Evolutionary conservation across 2,888 invertebrate species (phyloP), one percentile per base, ranked within the genome.

Genomic region (Hyposoter dolosus): DNA sequence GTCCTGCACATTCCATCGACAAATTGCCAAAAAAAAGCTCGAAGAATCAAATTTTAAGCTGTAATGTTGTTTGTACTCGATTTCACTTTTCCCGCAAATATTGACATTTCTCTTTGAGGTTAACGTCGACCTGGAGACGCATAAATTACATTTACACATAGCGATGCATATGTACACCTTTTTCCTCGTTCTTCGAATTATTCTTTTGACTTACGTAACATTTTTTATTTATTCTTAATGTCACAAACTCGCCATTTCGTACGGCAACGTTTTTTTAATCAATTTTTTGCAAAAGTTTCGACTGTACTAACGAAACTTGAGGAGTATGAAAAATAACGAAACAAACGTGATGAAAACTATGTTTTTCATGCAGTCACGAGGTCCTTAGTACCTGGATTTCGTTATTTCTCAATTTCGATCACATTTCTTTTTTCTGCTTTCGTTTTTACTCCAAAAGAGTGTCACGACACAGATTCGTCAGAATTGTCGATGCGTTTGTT

Each of bases 401-500:
- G 35, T 40, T 7, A 10, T 40, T 40, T 40, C 10, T 40, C 10
- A 40, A 40, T 40, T 40, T 0, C 40, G 40, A 40, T 40, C 1
- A 10, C 7, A 10, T 40, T 40, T 15, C 4, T 60, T 4, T 4
- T 15, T 0, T 60, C 15, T 15, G 40, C 35, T 10, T 40, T 40
- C 1, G 0, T 65, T 40, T 32, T 47, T 45, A 40, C 40, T 50
- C 66, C 19, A 40, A 66, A 77, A 2, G 35, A 23, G 19, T 43
- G 50, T 53, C 23, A 12, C 43, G 74, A 66, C 65, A 9, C 53
- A 6, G 65, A 65, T 43, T n/a, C 23, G 12, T 5, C 3, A n/a
- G n/a, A 63, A 6, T 7, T 15, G 19, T 9, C 19, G 19, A 12
- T 60, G 32, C n/a, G 3, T 45, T 23, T 72, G 35, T 88, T 86